Evolutionary conservation across 2,888 invertebrate species (phyloP).

Genomic region (Chesias legatella): DNA sequence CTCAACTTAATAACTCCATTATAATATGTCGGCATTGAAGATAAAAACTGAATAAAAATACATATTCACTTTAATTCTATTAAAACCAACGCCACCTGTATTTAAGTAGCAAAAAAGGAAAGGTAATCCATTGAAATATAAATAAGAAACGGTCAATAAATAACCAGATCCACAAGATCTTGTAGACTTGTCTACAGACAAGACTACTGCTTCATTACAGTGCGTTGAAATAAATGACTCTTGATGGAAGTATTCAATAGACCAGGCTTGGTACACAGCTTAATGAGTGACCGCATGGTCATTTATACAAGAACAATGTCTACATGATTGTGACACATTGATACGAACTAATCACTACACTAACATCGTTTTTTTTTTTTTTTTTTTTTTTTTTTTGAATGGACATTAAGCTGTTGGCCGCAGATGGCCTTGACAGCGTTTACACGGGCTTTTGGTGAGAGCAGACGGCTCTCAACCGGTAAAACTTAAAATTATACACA

Average conservation of each 20-base stretch:
- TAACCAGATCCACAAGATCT: slow-evolving; percentile 35
- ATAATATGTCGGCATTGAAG: too few species aligned
- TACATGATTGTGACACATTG: too few species aligned
- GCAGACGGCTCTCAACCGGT: too few species aligned
- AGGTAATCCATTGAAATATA: slow-evolving; percentile 18
- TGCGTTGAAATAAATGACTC: slow-evolving; percentile 52
- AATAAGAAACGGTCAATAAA: slow-evolving; percentile 33
- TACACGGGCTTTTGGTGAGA: too few species aligned
- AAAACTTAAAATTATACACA: too few species aligned
- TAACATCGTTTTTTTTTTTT: too few species aligned
- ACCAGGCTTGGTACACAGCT: slow-evolving; percentile 36
- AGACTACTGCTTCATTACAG: slow-evolving; percentile 51
- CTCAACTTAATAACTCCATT: too few species aligned
- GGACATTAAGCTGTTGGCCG: too few species aligned
- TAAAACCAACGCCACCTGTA: slow-evolving; percentile 2
- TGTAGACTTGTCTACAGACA: slow-evolving; percentile 35
- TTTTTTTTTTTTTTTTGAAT: too few species aligned
- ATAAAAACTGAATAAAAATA: too few species aligned
- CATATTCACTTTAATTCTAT: not conserved
- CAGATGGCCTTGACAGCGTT: too few species aligned
- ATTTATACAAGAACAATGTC: not conserved
- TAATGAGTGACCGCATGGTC: slow-evolving; percentile 1
- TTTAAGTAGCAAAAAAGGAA: slow-evolving; percentile 8
- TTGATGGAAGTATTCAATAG: slow-evolving; percentile 67
- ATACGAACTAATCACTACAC: too few species aligned